Percentiles rank a stretch among this genome's conserved stretches.
phyloP scores from a whole-genome alignment of 2,797 vertebrate genomes.

The Zalophus californianus region DNA sequence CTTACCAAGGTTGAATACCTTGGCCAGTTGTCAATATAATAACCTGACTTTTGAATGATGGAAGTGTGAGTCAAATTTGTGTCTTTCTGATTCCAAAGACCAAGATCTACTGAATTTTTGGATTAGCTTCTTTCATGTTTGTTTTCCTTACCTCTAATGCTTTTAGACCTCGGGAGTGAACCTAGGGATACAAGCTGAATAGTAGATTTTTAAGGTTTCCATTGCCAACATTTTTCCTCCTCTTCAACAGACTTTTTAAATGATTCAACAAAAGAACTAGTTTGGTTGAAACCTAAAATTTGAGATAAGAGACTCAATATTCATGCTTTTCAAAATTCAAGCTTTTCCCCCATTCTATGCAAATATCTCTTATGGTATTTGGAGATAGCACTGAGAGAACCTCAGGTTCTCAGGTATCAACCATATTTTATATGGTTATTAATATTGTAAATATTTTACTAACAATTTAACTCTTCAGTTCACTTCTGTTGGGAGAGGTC shows the following conservation, averaged over 20 bases:
- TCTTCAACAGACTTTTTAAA: not conserved
- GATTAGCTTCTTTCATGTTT: not conserved
- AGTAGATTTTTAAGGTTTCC: not conserved
- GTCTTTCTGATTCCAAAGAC: not conserved
- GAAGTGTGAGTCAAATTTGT: not conserved
- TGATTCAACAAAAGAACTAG: not conserved
- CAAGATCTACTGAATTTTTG: not conserved
- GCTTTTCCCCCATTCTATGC: not conserved
- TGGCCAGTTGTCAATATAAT: not conserved
- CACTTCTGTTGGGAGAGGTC: not conserved
- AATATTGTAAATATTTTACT: constrained; percentile 7
- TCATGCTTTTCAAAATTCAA: not conserved
- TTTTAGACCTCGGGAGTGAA: not conserved
- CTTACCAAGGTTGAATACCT: not conserved
- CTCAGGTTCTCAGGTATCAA: not conserved
- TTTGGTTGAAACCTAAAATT: not conserved
- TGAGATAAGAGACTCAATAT: not conserved
- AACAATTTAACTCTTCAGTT: not conserved
- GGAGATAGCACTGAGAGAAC: not conserved
- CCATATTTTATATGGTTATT: not conserved
- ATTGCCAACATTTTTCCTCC: not conserved
- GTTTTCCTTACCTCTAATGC: not conserved
- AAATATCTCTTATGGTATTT: not conserved
- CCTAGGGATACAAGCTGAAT: not conserved
- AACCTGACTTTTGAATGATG: not conserved